Evolutionary conservation across 2,888 invertebrate species (phyloP).

Genomic region (Rhyacophila evoluta): DNA sequence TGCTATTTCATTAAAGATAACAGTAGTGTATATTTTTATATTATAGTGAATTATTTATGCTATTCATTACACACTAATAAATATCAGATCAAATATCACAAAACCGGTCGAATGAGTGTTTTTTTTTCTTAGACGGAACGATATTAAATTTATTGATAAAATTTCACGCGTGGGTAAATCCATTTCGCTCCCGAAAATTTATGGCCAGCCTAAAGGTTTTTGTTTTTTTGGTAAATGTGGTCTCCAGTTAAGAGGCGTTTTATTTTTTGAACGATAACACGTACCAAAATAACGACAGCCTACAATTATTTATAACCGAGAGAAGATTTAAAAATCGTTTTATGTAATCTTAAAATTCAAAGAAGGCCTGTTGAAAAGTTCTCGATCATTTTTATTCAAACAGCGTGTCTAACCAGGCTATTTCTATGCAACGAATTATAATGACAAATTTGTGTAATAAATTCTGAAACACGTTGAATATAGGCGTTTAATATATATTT

Average conservation of each 20-base stretch:
- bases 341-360: neutral
- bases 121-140: neutral
- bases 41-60: neutral
- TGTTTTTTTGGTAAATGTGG: slow-evolving; percentile 35
- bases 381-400: neutral
- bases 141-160: slow-evolving; percentile 32
- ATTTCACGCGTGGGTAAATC: slow-evolving; percentile 35
- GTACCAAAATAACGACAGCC: neutral
- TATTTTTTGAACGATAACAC: neutral
- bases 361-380: neutral
- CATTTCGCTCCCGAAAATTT: slow-evolving; percentile 47
- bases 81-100: slow-evolving; percentile 11
- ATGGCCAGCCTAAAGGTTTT: slow-evolving; percentile 39
- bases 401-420: neutral
- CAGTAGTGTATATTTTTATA: neutral
- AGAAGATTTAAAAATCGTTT: neutral
- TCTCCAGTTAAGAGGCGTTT: neutral
- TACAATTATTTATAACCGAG: neutral
- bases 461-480: no score
- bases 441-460: no score
- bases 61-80: neutral
- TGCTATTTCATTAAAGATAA: no score
- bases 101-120: slow-evolving; percentile 2
- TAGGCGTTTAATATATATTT: no score
- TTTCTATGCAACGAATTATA: neutral